A percentile compares a stretch with the other conserved stretches of the same genome.
Conservation (phyloP, 2,113 vertebrate species). For the Phyllopteryx taeniolatus region DNA sequence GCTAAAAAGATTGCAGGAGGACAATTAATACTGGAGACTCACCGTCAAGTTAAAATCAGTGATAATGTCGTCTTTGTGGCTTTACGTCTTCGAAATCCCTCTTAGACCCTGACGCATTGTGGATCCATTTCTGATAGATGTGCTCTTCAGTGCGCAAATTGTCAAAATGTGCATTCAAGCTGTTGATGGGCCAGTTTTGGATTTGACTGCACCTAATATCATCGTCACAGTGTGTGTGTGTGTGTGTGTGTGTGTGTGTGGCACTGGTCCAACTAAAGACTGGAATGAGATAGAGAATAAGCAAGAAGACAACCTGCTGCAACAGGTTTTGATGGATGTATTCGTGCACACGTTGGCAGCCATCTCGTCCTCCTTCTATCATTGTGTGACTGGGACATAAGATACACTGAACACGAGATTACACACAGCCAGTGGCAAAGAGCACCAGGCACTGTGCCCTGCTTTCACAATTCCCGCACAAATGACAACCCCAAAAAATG, state of each 20-base stretch:
- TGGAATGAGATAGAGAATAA: conserved; percentile 59
- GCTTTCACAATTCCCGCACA: conserved; percentile 38
- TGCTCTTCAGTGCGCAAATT: conserved; percentile 9
- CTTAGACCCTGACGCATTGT: conserved; percentile 9
- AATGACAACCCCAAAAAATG: neutral
- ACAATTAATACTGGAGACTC: conserved; percentile 28
- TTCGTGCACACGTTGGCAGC: conserved; percentile 53
- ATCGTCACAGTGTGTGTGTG: conserved; percentile 29
- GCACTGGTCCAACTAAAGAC: conserved; percentile 52
- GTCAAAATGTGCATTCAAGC: conserved; percentile 54
- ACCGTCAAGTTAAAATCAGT: conserved; percentile 28
- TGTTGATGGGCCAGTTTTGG: conserved; percentile 61
- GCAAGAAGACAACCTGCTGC: conserved; percentile 58
- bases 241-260: conserved; percentile 33
- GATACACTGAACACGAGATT: conserved; percentile 52
- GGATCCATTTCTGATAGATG: conserved; percentile 15
- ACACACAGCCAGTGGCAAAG: conserved; percentile 43
- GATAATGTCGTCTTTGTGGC: conserved; percentile 5
- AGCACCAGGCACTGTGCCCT: conserved; percentile 13
- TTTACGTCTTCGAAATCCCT: conserved; percentile 8
- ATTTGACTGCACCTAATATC: conserved; percentile 57
- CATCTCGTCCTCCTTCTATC: conserved; percentile 44
- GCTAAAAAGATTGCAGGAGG: neutral
- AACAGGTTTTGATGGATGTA: conserved; percentile 68
- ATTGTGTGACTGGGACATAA: conserved; percentile 57